These are phyloP conservation scores for Heterodera schachtii DNA, from an alignment of 1,140 invertebrate genomes.

Conservation along the genomic window DNA sequence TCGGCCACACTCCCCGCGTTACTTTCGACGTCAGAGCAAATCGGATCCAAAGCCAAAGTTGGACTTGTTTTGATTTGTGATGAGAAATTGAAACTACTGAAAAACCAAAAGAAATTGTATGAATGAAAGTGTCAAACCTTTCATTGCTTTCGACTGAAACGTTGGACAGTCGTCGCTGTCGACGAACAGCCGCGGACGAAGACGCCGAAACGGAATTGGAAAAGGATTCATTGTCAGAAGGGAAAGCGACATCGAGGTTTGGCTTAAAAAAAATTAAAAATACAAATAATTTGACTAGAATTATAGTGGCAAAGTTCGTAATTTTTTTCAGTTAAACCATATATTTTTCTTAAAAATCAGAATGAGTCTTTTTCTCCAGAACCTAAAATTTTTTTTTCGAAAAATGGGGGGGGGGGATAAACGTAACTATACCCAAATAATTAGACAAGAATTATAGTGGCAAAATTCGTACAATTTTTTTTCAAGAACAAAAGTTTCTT, in stretches of 20 bases:
- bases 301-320: too few species aligned
- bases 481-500: too few species aligned
- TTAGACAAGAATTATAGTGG: too few species aligned
- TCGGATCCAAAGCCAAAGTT: constrained; percentile 29
- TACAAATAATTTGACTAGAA: background rate
- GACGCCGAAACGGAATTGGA: constrained; percentile 6
- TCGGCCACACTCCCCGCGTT: constrained; percentile 20
- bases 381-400: too few species aligned
- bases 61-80: constrained; percentile 8
- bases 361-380: too few species aligned
- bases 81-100: constrained; percentile 32
- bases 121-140: constrained; percentile 22
- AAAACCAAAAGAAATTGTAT: constrained; percentile 5
- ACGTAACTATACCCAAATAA: too few species aligned
- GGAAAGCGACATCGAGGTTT: background rate
- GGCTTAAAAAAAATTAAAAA: background rate
- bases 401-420: too few species aligned
- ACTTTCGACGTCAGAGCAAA: constrained; percentile 43
- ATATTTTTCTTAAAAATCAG: too few species aligned
- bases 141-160: constrained; percentile 45
- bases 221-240: constrained; percentile 10
- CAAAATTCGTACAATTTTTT: too few species aligned
- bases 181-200: background rate
- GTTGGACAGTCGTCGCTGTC: constrained; percentile 33
- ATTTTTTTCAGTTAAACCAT: too few species aligned